Percentiles rank a stretch among this genome's conserved stretches.
Evolutionary conservation across 2,797 vertebrate species (phyloP).

Genomic region (Halcyon leucocephala): DNA sequence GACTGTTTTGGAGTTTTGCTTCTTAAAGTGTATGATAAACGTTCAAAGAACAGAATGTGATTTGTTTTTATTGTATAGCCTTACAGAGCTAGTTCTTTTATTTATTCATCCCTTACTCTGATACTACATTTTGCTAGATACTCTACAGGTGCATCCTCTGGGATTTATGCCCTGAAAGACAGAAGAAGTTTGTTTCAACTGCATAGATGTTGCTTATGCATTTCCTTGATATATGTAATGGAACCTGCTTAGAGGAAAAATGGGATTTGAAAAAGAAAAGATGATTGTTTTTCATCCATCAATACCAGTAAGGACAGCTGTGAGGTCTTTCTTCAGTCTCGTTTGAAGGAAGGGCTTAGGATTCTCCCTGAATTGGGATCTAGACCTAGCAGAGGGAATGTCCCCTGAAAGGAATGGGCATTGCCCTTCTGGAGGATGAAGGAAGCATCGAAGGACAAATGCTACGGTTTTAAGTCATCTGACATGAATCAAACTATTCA

Average conservation of each 20-base stretch:
- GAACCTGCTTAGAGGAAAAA: not conserved
- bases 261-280: not conserved
- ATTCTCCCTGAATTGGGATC: not conserved
- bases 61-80: not conserved
- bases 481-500: not conserved
- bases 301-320: not conserved
- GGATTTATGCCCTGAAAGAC: not conserved
- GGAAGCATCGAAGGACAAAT: not conserved
- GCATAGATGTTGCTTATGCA: not conserved
- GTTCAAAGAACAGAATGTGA: not conserved
- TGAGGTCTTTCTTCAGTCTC: not conserved
- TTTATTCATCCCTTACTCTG: not conserved
- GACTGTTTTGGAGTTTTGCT: not conserved
- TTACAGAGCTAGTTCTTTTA: not conserved
- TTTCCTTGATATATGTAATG: not conserved
- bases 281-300: not conserved
- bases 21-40: not conserved
- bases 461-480: not conserved
- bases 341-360: not conserved
- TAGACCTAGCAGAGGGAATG: not conserved
- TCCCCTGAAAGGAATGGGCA: not conserved
- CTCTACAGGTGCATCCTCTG: not conserved
- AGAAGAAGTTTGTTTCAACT: not conserved
- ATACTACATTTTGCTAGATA: not conserved
- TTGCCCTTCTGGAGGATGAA: not conserved